Base-by-base conservation (phyloP, 2,113 vertebrate species). In the Caretta caretta region DNA sequence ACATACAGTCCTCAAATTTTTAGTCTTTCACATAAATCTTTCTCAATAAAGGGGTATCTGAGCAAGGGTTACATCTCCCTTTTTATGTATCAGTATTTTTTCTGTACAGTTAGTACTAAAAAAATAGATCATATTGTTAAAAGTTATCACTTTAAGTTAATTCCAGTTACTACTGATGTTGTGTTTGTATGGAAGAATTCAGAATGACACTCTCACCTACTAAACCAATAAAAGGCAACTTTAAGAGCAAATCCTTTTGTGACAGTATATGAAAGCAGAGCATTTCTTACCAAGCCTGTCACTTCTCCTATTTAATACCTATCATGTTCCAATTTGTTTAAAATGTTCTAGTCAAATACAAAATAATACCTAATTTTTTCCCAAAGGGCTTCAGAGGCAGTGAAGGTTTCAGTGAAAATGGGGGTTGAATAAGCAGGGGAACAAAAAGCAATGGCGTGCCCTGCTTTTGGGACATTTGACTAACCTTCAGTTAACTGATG, bases 101-200 rank as follows among this genome's bases (percentile, higher is more conserved):
- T 89, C 49, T 38, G 19, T 22, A 38, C n/a, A 72, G 19, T 92
- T 29, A 80, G 20, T 88, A 84, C 81, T 24, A 14, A 94, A 89
- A 89, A 82, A 78, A 6, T 0, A 0, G n/a, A 49, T 69, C 22
- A 49, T 29, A 48, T 17, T 75, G 31, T 0, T 84, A 51, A 10
- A 78, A 84, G 13, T 65, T 88, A 75, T 2, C 22, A 17, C 25
- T 81, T 79, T 50, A 86, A 81, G n/a, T 72, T 38, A 22, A 19
- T 38, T 72, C n/a, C 65, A 51, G 22, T 27, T 80, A 86, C 53
- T 84, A 0, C 25, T 80, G 88, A 22, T 82, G 79, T 20, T 49
- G 38, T 48, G 17, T 3, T 0, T 7, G 7, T 0, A 0, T 5
- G 1, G 25, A 72, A 72, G 31, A 53, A 50, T 46, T 48, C 72